These are phyloP conservation scores for Trichomalopsis sarcophagae DNA, from an alignment of 1,140 invertebrate genomes.

Conservation along the genomic window DNA sequence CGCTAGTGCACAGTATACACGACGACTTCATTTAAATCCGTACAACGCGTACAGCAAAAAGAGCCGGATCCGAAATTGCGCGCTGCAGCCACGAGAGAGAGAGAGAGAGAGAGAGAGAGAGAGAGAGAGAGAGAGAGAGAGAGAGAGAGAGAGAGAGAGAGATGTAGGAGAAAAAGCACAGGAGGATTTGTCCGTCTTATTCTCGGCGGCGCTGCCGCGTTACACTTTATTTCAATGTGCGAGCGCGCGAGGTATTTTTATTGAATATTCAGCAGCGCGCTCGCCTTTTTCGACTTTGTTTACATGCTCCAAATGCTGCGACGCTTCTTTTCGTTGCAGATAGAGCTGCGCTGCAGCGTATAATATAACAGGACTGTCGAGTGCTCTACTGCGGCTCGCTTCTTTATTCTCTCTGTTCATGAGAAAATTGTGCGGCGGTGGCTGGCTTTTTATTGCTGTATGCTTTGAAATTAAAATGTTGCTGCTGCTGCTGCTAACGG, in stretches of 20 bases:
- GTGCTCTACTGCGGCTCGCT: neutral
- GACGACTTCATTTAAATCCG: neutral
- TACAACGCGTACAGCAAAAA: neutral
- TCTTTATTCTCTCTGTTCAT: neutral
- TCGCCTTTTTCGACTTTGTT: slow-evolving; percentile 10
- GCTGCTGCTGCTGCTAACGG: neutral
- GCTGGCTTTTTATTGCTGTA: neutral
- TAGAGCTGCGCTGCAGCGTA: no score
- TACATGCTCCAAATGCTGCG: neutral
- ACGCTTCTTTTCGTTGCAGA: neutral
- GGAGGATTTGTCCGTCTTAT: neutral
- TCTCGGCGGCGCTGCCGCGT: neutral
- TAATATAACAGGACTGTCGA: neutral
- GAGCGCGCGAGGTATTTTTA: slow-evolving; percentile 11
- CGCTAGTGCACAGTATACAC: no score
- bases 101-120: neutral
- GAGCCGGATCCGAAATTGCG: neutral
- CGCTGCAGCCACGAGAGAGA: neutral
- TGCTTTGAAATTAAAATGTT: no score
- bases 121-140: neutral
- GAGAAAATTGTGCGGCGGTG: neutral
- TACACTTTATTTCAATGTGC: slow-evolving; percentile 16
- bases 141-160: neutral
- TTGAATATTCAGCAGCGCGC: slow-evolving; percentile 25
- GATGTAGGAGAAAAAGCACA: neutral